Conservation (phyloP, 2,113 vertebrate species). For the Typhlomys cinereus region DNA sequence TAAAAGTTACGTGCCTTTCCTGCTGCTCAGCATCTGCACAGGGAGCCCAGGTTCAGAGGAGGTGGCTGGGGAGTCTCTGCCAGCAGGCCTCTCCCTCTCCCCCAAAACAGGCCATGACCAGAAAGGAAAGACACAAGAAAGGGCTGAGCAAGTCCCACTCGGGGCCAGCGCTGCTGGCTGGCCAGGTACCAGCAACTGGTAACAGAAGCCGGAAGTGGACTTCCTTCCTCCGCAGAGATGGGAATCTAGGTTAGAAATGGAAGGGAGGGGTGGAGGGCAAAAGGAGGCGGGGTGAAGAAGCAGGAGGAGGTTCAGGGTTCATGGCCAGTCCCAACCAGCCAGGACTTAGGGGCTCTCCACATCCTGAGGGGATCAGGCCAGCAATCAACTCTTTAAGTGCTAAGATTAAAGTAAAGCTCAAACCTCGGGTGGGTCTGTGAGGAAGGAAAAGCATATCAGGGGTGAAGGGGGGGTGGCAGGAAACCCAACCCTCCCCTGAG, state of each 20-base stretch:
- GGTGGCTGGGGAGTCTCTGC: neutral
- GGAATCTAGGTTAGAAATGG: slow-evolving; percentile 43
- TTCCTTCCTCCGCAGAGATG: slow-evolving; percentile 70
- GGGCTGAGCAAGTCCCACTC: neutral
- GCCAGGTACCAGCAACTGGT: slow-evolving; percentile 41
- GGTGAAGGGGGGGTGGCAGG: slow-evolving; percentile 52
- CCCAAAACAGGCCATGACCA: neutral
- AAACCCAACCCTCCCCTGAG: slow-evolving; percentile 58
- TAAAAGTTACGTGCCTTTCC: neutral
- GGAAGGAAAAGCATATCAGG: slow-evolving; percentile 70
- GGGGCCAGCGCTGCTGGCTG: neutral
- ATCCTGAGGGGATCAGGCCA: neutral
- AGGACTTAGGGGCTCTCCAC: neutral
- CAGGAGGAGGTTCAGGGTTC: neutral
- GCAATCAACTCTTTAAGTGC: neutral
- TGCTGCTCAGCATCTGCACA: neutral
- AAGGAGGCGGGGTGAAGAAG: neutral
- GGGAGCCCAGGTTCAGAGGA: neutral
- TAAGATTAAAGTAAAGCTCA: neutral
- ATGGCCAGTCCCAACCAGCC: neutral
- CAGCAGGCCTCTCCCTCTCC: neutral
- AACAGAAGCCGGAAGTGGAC: slow-evolving; percentile 75
- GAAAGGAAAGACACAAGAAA: slow-evolving; percentile 38
- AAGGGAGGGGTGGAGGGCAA: neutral
- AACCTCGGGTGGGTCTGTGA: slow-evolving; percentile 32